Evolutionary conservation across 2,888 invertebrate genomes (phyloP).

Genomic region (Toxonevra muliebris): DNA sequence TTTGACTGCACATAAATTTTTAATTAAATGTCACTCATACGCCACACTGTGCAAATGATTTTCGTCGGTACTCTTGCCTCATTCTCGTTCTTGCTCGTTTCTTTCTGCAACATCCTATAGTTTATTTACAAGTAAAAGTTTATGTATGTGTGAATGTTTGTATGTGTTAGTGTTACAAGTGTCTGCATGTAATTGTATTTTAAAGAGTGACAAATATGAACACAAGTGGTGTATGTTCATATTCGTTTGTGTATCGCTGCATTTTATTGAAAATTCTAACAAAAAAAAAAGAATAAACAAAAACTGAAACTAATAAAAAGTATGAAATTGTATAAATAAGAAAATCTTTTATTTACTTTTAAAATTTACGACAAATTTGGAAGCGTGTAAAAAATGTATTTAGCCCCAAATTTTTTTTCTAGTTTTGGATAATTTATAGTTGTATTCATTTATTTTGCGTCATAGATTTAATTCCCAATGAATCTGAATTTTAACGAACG

Average conservation of each 20-base stretch:
- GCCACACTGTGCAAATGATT: conserved; percentile 42
- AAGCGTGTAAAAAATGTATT: too few species aligned
- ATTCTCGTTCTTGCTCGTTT: too few species aligned
- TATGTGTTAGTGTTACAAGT: not conserved
- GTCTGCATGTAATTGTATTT: not conserved
- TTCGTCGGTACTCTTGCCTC: too few species aligned
- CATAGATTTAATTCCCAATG: too few species aligned
- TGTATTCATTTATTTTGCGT: not conserved
- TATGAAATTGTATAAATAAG: not conserved
- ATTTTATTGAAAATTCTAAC: conserved; percentile 18
- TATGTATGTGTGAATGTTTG: not conserved
- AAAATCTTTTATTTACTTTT: too few species aligned
- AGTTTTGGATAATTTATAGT: too few species aligned
- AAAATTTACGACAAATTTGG: too few species aligned
- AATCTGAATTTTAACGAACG: too few species aligned
- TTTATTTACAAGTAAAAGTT: not conserved
- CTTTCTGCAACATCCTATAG: too few species aligned
- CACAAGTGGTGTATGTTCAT: conserved; percentile 10
- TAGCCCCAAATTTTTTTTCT: too few species aligned
- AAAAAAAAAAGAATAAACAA: not conserved
- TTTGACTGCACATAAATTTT: conserved; percentile 45
- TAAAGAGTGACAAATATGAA: conserved; percentile 14
- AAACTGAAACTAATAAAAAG: not conserved
- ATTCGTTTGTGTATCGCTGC: not conserved
- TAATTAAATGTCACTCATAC: conserved; percentile 64